Base-by-base conservation (phyloP, 2,888 invertebrate genomes). In the Sinelater perroti region DNA sequence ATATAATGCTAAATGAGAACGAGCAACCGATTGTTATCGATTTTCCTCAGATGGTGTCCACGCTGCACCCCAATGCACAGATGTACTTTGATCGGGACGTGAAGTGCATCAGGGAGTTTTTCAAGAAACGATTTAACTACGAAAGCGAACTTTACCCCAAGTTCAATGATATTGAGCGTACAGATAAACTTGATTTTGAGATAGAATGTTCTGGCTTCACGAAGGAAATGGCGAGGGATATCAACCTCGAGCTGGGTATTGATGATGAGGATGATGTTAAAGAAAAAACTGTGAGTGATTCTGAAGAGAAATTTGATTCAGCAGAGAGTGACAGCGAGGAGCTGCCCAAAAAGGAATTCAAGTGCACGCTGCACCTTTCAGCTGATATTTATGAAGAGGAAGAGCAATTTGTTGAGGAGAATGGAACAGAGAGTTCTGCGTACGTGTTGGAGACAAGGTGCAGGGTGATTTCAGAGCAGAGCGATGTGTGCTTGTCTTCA, bases 41-140 rank as follows among this genome's bases (percentile, higher is more conserved):
- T 81, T 99, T 99, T 77, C 99, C 99, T 0, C 99, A 99, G 82
- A 99, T 99, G 97, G 88, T 99, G 49, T 97, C 97, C 3, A 97
- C 93, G 0, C 87, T 90, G 16, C 98, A 99, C 79, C 74, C 82
- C 26, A 96, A 99, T 78, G 98, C 97, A 35, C 87, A 91, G 84
- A 84, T 88, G 88, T 94, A 90, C 78, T 99, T 99, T 77, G 88
- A 97, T 65, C 86, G 99, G 64, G 99, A 99, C 81, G 97, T 99
- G 0, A 87, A 86, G 47, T 97, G 98, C 75, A 84, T 99, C 2
- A 84, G 89, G 45, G 91, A 91, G 63, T 95, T 96, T 80, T 99
- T 98, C 79, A 89, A 88, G 70, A 88, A 88, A 72, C 86, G 95
- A 44, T 98, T 95, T 78, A 87, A 83, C 0, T 98, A 89, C 78